Evolutionary conservation across 2,797 vertebrate genomes (phyloP).

Genomic region (Myotis findleyi): DNA sequence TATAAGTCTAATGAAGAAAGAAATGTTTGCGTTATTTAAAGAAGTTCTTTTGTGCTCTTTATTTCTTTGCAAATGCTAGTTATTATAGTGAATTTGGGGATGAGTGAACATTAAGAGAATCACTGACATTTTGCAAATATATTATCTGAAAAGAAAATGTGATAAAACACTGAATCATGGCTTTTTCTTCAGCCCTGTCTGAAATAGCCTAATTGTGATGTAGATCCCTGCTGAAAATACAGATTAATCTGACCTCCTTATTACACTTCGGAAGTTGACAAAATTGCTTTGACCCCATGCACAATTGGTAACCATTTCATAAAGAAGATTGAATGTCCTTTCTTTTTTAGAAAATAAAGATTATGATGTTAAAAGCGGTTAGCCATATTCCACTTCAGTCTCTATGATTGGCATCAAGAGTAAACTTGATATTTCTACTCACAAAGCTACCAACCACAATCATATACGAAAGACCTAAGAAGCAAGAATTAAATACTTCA

Average conservation of each 20-base stretch:
- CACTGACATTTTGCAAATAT: constrained; percentile 46
- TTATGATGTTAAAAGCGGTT: not conserved
- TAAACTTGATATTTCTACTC: constrained; percentile 12
- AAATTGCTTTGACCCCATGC: constrained; percentile 9
- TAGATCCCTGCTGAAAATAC: not conserved
- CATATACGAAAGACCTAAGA: constrained; percentile 39
- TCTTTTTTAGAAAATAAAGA: constrained; percentile 44
- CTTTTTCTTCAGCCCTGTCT: not conserved
- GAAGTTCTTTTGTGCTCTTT: constrained; percentile 38
- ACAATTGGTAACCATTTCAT: not conserved
- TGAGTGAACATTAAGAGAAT: constrained; percentile 46
- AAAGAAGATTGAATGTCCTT: constrained; percentile 16
- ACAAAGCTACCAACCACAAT: constrained; percentile 15
- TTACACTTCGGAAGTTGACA: not conserved
- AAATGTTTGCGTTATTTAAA: constrained; percentile 46
- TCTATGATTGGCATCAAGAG: not conserved
- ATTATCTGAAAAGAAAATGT: constrained; percentile 41
- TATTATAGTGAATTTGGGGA: constrained; percentile 52
- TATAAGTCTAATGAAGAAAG: not conserved
- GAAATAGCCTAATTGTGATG: not conserved
- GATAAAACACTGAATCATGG: constrained; percentile 16
- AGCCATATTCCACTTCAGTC: not conserved
- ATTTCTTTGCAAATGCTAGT: constrained; percentile 34
- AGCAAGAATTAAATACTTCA: not conserved
- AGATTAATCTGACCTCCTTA: constrained; percentile 19